These are phyloP conservation scores for Leucosticte australis DNA, from an alignment of 2,113 vertebrate genomes.

Conservation along the genomic window DNA sequence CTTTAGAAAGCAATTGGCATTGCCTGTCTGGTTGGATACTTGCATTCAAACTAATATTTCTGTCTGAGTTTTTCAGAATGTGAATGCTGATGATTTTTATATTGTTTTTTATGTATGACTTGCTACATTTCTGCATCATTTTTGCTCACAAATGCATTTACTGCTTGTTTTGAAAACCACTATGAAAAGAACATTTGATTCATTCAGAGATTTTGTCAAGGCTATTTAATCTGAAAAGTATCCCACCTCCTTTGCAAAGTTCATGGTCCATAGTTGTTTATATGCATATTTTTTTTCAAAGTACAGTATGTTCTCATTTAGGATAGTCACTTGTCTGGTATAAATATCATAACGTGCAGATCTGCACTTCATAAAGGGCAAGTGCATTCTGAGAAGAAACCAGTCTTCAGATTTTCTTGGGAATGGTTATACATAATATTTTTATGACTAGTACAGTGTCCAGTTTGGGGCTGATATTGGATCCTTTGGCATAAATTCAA, in stretches of 20 bases:
- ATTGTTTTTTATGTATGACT: not conserved
- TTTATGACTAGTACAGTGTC: not conserved
- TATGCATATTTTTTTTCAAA: not conserved
- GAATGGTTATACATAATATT: not conserved
- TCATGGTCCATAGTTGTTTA: not conserved
- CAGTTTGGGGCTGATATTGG: not conserved
- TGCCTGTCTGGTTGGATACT: conserved; percentile 10
- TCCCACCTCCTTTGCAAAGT: not conserved
- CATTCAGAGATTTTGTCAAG: not conserved
- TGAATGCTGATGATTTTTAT: not conserved
- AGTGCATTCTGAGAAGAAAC: not conserved
- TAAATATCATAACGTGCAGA: not conserved
- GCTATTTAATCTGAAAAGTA: not conserved
- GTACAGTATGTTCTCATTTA: not conserved
- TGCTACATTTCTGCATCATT: not conserved
- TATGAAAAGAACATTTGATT: not conserved
- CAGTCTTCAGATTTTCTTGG: not conserved
- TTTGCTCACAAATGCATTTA: conserved; percentile 14
- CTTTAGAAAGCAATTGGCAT: not conserved
- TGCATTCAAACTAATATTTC: conserved; percentile 8
- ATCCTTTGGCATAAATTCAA: not conserved
- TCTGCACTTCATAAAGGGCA: not conserved
- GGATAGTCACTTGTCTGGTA: not conserved
- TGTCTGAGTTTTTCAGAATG: not conserved
- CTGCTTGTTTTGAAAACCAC: conserved; percentile 9